phyloP scores from a whole-genome alignment of 2,888 invertebrate genomes.

The Syrista parreyssii region DNA sequence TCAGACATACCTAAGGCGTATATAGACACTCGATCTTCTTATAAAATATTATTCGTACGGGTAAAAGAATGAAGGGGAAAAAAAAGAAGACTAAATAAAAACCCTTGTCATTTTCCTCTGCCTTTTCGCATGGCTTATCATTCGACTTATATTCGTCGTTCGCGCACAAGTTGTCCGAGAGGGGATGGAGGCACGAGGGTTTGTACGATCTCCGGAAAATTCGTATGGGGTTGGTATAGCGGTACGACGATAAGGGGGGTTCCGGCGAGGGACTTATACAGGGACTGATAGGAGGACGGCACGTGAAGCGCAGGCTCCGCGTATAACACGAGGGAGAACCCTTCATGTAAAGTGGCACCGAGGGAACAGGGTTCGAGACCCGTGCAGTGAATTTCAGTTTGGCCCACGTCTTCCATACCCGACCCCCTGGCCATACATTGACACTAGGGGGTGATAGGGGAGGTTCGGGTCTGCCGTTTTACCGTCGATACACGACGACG shows the following conservation, averaged over 20 bases:
- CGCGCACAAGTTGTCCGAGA: not conserved
- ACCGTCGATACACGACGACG: not conserved
- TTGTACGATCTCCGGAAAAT: not conserved
- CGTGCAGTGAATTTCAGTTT: constrained; percentile 39
- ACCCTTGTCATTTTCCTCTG: not conserved
- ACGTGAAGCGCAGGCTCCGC: not conserved
- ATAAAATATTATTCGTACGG: not conserved
- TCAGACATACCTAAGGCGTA: not conserved
- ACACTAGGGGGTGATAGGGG: not conserved
- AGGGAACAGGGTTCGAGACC: constrained; percentile 26
- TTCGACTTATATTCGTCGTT: not conserved
- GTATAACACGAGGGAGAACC: constrained; percentile 13
- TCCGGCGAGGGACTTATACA: not conserved
- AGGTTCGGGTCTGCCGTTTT: not conserved
- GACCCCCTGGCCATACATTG: not conserved
- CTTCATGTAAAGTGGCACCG: constrained; percentile 34
- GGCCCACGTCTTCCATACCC: not conserved
- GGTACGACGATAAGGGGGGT: not conserved
- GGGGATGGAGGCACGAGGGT: too few species aligned
- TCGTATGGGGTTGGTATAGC: not conserved
- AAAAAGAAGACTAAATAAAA: not conserved
- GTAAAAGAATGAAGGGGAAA: not conserved
- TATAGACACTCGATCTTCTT: not conserved
- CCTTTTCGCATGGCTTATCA: not conserved
- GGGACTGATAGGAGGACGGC: not conserved